Conservation (phyloP, 2,888 invertebrate genomes). For the Andrena dorsata region DNA sequence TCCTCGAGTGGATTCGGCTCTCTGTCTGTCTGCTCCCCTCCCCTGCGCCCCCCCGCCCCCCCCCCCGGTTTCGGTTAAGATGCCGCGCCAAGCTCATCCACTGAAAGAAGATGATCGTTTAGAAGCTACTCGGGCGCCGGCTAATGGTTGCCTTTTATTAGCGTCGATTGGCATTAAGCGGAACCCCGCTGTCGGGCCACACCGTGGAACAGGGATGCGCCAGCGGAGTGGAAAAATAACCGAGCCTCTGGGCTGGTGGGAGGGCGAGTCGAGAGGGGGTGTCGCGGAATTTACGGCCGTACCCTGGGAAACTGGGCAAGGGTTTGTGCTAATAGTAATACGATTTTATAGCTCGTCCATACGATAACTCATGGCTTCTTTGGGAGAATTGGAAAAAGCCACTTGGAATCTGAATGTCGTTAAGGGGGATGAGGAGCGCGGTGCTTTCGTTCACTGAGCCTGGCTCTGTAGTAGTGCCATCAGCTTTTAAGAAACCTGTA, state of each 20-base stretch:
- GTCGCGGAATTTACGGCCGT: background rate
- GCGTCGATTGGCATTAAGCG: slow-evolving; percentile 53
- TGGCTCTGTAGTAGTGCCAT: no score
- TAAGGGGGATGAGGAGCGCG: no score
- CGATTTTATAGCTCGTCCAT: no score
- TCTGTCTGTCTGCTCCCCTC: slow-evolving; percentile 16
- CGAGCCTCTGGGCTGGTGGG: background rate
- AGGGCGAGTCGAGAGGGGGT: background rate
- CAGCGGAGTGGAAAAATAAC: background rate
- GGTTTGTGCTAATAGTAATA: no score
- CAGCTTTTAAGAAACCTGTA: background rate
- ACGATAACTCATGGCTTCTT: no score
- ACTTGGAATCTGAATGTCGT: no score
- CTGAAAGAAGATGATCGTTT: slow-evolving; percentile 63
- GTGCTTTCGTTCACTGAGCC: no score
- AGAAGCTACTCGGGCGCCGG: slow-evolving; percentile 55
- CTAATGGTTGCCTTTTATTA: slow-evolving; percentile 60
- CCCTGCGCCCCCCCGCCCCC: no score
- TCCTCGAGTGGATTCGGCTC: slow-evolving; percentile 61
- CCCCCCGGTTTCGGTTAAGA: slow-evolving; percentile 43
- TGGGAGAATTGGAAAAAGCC: no score
- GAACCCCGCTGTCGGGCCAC: background rate
- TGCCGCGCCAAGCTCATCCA: slow-evolving; percentile 51
- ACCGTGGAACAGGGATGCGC: slow-evolving; percentile 15
- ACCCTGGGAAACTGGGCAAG: background rate